Evolutionary conservation across 2,113 vertebrate species (phyloP), one percentile per base, ranked within the genome.

Genomic region (Eudyptes chrysolophus): DNA sequence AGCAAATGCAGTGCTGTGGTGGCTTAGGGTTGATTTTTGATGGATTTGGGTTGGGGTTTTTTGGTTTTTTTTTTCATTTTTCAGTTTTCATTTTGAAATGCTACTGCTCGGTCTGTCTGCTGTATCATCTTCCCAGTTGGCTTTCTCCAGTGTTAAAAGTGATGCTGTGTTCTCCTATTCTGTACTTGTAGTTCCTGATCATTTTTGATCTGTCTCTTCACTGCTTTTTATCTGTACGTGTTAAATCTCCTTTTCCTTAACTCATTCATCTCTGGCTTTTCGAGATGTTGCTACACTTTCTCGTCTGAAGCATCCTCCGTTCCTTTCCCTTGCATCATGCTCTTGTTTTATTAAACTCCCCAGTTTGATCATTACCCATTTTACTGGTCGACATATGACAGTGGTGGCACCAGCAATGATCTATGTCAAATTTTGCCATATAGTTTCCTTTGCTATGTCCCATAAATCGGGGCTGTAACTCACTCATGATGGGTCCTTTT

Each of bases 231-330:
- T 94, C 89, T 85, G 81, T 79, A 54, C 20, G 6, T 44, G 44
- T 95, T 95, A 79, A 94, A 92, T 94, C 70, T 91, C 40, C 52
- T 76, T 93, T 89, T 72, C 61, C 49, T 94, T 95, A 85, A 92
- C 77, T 90, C 57, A 26, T 75, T 91, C 40, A 72, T 92, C 61
- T 69, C 57, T 72, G 54, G 10, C 40, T 95, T 87, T 90, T 91
- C 0, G 0, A 79, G 72, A 84, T 2, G 1, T 34, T 54, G 40
- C 55, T 92, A 16, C 2, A 1, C 44, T 86, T 86, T 91, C 38
- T 94, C 11, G 64, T 62, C 68, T 46, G n/a, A 80, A 71, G 21
- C 62, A 29, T 76, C n/a, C 54, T 66, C n/a, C 8, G 1, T 74
- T 89, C 40, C 61, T 61, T 91, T 84, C 42, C 76, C 19, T 89